Evolutionary conservation across 2,113 vertebrate species (phyloP).

Genomic region (Neodontobutis hainanensis): DNA sequence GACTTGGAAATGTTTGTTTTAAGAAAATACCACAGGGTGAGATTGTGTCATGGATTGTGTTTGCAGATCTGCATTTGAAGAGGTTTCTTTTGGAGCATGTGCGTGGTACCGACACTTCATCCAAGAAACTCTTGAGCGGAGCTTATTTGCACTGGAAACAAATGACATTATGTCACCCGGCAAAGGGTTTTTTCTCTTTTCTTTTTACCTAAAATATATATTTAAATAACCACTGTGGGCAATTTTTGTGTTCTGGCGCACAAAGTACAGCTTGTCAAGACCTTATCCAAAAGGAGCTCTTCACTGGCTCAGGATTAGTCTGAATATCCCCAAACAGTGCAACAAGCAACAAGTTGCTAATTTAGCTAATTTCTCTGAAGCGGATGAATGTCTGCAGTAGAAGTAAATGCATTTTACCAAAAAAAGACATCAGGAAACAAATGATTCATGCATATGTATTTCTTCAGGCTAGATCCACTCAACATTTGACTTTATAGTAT

Average conservation of each 20-base stretch:
- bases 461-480: too few species aligned
- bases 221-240: conserved; percentile 15
- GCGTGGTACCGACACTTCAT: conserved; percentile 19
- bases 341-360: conserved; percentile 3
- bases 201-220: background rate
- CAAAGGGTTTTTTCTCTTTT: background rate
- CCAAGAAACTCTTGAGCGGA: conserved; percentile 16
- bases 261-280: conserved; percentile 42
- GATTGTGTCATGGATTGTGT: background rate
- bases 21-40: conserved; percentile 1
- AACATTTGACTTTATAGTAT: too few species aligned
- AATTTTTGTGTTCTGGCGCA: conserved; percentile 9
- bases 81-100: conserved; percentile 15
- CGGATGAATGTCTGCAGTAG: background rate
- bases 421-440: too few species aligned
- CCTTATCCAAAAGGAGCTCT: conserved; percentile 26
- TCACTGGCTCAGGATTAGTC: conserved; percentile 41
- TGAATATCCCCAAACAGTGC: conserved; percentile 22
- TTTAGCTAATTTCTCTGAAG: conserved; percentile 23
- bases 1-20: background rate
- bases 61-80: conserved; percentile 30
- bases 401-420: too few species aligned
- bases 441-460: too few species aligned
- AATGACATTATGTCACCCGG: conserved; percentile 36
- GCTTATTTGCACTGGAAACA: conserved; percentile 51